Percentiles rank a stretch among this genome's conserved stretches.
phyloP scores from a whole-genome alignment of 2,888 invertebrate species.

The Cremastinae sp. region DNA sequence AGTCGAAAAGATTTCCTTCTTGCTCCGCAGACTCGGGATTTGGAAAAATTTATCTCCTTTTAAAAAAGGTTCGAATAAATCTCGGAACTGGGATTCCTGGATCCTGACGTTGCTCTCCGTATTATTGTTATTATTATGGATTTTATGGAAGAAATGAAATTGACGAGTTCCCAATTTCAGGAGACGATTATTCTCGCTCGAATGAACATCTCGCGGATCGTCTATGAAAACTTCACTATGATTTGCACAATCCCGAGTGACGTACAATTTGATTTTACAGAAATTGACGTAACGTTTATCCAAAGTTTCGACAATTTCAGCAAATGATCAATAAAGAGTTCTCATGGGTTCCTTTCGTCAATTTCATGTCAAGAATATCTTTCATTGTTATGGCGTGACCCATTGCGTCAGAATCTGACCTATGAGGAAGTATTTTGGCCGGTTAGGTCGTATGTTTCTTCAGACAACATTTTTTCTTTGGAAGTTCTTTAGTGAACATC shows the following conservation, averaged over 20 bases:
- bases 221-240: slow-evolving; percentile 17
- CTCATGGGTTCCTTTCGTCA: not conserved
- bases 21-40: no score
- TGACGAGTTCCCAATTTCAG: not conserved
- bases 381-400: no score
- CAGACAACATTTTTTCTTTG: no score
- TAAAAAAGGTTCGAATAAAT: no score
- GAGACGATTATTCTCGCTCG: slow-evolving; percentile 2
- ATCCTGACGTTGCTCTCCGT: no score
- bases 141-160: slow-evolving; percentile 2
- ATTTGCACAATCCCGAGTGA: slow-evolving; percentile 4
- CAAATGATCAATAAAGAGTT: slow-evolving; percentile 3
- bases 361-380: not conserved
- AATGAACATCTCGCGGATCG: slow-evolving; percentile 2
- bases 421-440: no score
- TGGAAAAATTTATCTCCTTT: no score
- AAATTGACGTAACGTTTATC: slow-evolving; percentile 14
- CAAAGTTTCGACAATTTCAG: slow-evolving; percentile 22
- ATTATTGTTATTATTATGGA: slow-evolving; percentile 3
- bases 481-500: no score
- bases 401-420: no score
- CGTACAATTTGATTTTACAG: not conserved
- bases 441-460: no score
- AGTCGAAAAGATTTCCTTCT: no score
- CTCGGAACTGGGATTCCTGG: no score